A percentile compares a stretch with the other conserved stretches of the same genome.
phyloP scores from a whole-genome alignment of 2,797 vertebrate genomes.

The Gorsachius magnificus region DNA sequence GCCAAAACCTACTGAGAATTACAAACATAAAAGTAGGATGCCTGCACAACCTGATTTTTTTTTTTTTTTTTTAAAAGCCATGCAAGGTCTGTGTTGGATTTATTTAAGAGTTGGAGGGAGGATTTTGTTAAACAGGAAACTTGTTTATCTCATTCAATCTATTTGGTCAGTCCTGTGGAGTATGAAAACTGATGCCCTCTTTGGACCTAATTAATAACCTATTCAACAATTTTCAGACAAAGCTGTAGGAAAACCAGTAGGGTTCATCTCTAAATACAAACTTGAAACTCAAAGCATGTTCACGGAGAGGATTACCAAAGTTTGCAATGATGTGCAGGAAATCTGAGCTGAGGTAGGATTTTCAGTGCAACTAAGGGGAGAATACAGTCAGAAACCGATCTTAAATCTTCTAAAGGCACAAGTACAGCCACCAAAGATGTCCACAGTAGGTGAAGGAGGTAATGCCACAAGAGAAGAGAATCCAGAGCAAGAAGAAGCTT shows the following conservation, averaged over 20 bases:
- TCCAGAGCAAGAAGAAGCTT: background rate
- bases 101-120: background rate
- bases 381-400: background rate
- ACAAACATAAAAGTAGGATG: background rate
- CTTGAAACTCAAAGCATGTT: background rate
- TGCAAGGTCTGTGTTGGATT: background rate
- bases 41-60: background rate
- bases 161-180: background rate
- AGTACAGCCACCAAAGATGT: rapidly evolving
- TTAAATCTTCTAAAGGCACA: background rate
- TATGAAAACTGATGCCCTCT: background rate
- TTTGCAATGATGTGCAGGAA: background rate
- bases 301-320: background rate
- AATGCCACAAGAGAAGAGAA: background rate
- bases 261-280: background rate
- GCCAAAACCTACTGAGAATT: background rate
- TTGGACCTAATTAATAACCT: background rate
- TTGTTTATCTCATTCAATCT: background rate
- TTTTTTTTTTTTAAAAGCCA: background rate
- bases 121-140: background rate
- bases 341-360: background rate
- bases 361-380: background rate
- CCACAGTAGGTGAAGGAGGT: background rate
- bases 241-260: background rate
- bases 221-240: background rate